Conservation (phyloP, 2,888 invertebrate species). For the Heliconius erato region DNA sequence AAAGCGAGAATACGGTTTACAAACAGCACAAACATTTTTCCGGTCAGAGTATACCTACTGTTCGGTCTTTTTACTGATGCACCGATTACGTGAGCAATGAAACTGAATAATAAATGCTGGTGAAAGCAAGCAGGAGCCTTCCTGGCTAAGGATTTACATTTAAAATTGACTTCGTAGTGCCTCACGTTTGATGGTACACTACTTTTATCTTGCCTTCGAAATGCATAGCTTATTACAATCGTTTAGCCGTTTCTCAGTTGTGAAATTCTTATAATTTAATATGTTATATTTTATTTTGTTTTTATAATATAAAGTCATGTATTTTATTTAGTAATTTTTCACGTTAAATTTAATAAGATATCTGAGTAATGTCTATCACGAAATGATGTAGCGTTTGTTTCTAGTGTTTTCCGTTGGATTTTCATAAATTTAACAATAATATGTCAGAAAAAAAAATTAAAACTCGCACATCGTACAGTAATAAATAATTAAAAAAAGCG, state of each 20-base stretch:
- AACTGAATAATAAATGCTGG: slow-evolving; percentile 50
- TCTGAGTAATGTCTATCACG: neutral
- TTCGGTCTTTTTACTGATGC: slow-evolving; percentile 47
- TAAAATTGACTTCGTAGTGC: slow-evolving; percentile 60
- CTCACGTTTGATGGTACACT: slow-evolving; percentile 59
- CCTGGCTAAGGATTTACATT: slow-evolving; percentile 57
- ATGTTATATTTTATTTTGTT: slow-evolving; percentile 52
- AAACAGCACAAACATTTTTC: slow-evolving; percentile 45
- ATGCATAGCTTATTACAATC: slow-evolving; percentile 62
- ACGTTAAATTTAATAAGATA: neutral
- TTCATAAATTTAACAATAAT: neutral
- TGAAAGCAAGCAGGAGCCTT: slow-evolving; percentile 31
- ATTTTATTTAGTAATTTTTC: neutral
- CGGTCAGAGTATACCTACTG: slow-evolving; percentile 39
- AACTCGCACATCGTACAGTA: no score
- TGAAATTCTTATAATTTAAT: slow-evolving; percentile 54
- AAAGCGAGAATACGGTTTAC: slow-evolving; percentile 40
- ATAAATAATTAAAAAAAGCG: no score
- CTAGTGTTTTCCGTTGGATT: neutral
- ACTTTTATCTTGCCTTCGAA: slow-evolving; percentile 66
- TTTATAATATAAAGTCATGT: slow-evolving; percentile 16
- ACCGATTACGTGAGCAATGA: slow-evolving; percentile 49
- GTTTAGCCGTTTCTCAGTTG: slow-evolving; percentile 39
- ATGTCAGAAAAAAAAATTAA: no score
- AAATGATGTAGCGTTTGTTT: neutral